Percentiles rank a stretch among this genome's conserved stretches.
Evolutionary conservation across 2,888 invertebrate species (phyloP).

Genomic region (Trichogramma evanescens): DNA sequence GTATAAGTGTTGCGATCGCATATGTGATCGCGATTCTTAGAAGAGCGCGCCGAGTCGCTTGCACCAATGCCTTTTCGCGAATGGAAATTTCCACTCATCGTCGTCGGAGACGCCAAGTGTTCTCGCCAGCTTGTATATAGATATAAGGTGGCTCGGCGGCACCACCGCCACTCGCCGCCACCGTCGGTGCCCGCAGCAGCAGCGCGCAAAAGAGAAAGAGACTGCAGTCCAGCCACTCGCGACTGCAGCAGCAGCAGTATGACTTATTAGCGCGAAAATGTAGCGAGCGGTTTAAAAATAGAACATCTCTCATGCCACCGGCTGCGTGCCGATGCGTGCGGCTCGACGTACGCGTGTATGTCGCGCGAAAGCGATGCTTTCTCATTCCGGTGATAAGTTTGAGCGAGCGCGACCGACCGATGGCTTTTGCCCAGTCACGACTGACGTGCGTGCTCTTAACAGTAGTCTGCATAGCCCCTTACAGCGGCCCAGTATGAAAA

Average conservation of each 20-base stretch:
- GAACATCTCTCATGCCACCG: background rate
- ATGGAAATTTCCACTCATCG: conserved; percentile 40
- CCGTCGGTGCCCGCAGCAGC: no score
- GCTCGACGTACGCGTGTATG: background rate
- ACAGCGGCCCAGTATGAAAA: no score
- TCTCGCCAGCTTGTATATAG: background rate
- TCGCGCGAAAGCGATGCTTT: conserved; percentile 4
- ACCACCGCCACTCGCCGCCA: background rate
- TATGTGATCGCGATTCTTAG: no score
- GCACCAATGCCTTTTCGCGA: conserved; percentile 39
- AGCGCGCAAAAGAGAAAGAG: no score
- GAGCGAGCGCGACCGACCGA: background rate
- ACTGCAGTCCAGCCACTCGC: no score
- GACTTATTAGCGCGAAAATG: conserved; percentile 34
- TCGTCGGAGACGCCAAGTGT: conserved; percentile 23
- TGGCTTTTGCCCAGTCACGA: background rate
- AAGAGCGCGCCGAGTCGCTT: conserved; percentile 18
- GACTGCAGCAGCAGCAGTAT: conserved; percentile 10
- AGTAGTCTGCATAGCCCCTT: no score
- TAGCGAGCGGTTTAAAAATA: conserved; percentile 21
- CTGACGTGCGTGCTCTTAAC: no score
- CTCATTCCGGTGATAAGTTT: background rate
- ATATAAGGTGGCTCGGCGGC: background rate
- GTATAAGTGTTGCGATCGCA: no score
- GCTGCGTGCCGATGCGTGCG: no score